Evolutionary conservation across 1,140 invertebrate species (phyloP), one percentile per base, ranked within the genome.

Genomic region (Homalodisca vitripennis): DNA sequence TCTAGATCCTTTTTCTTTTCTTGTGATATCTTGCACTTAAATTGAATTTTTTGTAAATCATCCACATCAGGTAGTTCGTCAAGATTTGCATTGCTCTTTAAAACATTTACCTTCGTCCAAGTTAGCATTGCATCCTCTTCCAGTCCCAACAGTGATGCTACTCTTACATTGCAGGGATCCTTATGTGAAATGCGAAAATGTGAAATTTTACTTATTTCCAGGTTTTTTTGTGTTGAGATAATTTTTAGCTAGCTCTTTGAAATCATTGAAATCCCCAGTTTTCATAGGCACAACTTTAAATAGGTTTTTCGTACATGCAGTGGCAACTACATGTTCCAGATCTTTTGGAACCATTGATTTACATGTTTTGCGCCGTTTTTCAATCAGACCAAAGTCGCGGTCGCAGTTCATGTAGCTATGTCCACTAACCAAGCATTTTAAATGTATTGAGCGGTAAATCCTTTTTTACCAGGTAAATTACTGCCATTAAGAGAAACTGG

Each of bases 371-470:
- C 70, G 14, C 32, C 68, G 22, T 57, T 70, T 73, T 69, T 74
- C 71, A 34, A 71, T 72, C 22, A 66, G 47, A 34, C 72, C 71
- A 57, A 73, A 73, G 64, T 74, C 66, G 14, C 71, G 26, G 66
- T 73, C 73, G 31, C 62, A 68, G 32, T 29, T 64, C 22, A 66
- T 66, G 51, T n/a, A n/a, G n/a, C n/a, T n/a, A n/a, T n/a, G n/a
- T n/a, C n/a, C n/a, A n/a, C n/a, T n/a, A n/a, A n/a, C n/a, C 26
- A 75, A 55, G 46, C 67, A 70, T 70, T 62, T 69, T 46, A 68
- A 69, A 29, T 74, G 70, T 26, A 73, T 66, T 34, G 55, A 60
- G 29, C 55, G 55, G n/a, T 60, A 60, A 60, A 60, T 27, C 3
- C 55, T n/a, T n/a, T 27, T 27, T 60, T 60, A 13, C 29, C 12